Evolutionary conservation across 2,888 invertebrate genomes (phyloP).

Genomic region (Phaonia tiefii): DNA sequence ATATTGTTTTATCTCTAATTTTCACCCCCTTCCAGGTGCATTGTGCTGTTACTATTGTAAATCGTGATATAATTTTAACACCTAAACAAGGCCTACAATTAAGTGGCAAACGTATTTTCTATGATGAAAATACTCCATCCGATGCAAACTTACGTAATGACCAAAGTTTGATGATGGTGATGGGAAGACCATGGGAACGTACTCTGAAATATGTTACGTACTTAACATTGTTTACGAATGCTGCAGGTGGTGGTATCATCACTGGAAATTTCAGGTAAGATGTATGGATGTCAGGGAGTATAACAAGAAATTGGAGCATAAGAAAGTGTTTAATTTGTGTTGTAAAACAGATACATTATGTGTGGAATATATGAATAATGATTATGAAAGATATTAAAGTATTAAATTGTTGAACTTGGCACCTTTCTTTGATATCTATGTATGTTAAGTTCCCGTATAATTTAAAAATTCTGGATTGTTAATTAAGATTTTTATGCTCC

Average conservation of each 20-base stretch:
- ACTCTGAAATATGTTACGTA: slow-evolving; percentile 86
- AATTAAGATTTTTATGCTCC: no score
- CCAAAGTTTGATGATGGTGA: slow-evolving; percentile 16
- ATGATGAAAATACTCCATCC: slow-evolving; percentile 70
- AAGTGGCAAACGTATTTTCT: slow-evolving; percentile 77
- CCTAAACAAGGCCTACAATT: slow-evolving; percentile 75
- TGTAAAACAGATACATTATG: no score
- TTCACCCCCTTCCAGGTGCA: slow-evolving; percentile 65
- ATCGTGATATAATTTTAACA: slow-evolving; percentile 78
- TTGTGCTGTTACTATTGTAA: slow-evolving; percentile 70
- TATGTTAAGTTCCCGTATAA: no score
- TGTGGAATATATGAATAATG: no score
- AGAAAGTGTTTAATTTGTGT: background rate
- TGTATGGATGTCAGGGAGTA: slow-evolving; percentile 30
- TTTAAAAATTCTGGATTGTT: no score
- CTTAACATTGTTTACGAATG: slow-evolving; percentile 82
- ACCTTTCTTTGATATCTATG: no score
- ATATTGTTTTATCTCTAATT: no score
- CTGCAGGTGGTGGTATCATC: slow-evolving; percentile 71
- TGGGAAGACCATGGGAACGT: slow-evolving; percentile 83
- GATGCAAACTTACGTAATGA: slow-evolving; percentile 35
- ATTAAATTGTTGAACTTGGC: no score
- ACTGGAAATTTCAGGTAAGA: slow-evolving; percentile 76
- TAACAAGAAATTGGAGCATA: slow-evolving; percentile 17
- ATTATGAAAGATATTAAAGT: no score